These are phyloP conservation scores for Drosophila borealis DNA, from an alignment of 2,888 invertebrate species.

Conservation along the genomic window DNA sequence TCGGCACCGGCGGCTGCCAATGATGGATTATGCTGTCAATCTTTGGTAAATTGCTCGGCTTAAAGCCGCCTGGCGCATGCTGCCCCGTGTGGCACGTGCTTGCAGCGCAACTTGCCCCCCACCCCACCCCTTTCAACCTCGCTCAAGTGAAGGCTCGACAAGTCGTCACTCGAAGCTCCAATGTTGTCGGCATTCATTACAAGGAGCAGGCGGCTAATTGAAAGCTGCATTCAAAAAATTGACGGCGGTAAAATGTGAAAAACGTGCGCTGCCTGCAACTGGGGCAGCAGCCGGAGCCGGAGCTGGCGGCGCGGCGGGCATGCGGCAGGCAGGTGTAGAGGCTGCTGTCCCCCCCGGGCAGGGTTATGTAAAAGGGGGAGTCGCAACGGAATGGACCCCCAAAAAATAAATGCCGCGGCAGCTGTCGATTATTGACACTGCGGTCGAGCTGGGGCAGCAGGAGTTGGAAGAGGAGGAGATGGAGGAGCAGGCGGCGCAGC, in stretches of 20 bases:
- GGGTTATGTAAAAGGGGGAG: conserved; percentile 73
- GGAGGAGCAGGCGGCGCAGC: not conserved
- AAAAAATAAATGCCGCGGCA: conserved; percentile 67
- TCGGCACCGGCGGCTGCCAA: conserved; percentile 39
- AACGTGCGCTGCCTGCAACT: conserved; percentile 26
- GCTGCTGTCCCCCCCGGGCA: conserved; percentile 29
- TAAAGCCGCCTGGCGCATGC: conserved; percentile 65
- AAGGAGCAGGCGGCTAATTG: conserved; percentile 78
- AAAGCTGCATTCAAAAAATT: conserved; percentile 74
- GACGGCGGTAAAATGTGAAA: conserved; percentile 65
- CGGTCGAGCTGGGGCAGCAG: conserved; percentile 38
- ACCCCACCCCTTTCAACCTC: not conserved
- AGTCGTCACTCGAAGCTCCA: conserved; percentile 65
- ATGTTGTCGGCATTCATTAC: conserved; percentile 72
- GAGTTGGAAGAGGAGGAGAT: not conserved
- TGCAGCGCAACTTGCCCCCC: too few relatives aligned
- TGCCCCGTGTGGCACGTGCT: conserved; percentile 55
- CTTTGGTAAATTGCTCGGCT: conserved; percentile 75
- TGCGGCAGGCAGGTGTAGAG: conserved; percentile 9
- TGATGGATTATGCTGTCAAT: conserved; percentile 80
- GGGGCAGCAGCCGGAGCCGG: not conserved
- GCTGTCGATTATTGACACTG: conserved; percentile 80
- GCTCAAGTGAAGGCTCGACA: conserved; percentile 51
- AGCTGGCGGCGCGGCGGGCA: not conserved
- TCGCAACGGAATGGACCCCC: conserved; percentile 27